phyloP scores from a whole-genome alignment of 2,113 vertebrate genomes.

The Phaethornis superciliosus region DNA sequence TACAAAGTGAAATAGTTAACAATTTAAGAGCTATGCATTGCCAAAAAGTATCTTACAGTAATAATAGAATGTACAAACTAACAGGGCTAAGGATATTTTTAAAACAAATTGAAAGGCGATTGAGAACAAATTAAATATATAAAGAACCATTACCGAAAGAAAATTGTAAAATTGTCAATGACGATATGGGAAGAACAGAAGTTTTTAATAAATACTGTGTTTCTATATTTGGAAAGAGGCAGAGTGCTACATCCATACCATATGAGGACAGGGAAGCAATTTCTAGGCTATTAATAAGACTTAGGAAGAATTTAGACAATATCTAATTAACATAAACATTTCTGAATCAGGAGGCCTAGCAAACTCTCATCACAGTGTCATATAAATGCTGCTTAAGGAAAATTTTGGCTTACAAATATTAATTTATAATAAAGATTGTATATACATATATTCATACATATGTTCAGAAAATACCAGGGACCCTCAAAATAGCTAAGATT shows the following conservation, averaged over 20 bases:
- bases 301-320: background rate
- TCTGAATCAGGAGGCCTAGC: background rate
- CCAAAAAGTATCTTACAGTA: background rate
- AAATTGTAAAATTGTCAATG: background rate
- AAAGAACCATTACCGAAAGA: background rate
- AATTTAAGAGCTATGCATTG: background rate
- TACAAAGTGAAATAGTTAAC: background rate
- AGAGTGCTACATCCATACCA: background rate
- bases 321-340: background rate
- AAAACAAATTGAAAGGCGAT: background rate
- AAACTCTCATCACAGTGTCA: background rate
- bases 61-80: background rate
- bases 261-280: slow-evolving; percentile 22
- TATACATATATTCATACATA: background rate
- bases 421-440: background rate
- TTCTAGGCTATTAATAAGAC: slow-evolving; percentile 33
- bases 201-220: slow-evolving; percentile 13
- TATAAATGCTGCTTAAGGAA: background rate
- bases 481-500: background rate
- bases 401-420: background rate
- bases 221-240: slow-evolving; percentile 26
- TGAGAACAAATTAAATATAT: background rate
- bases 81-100: background rate
- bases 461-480: background rate
- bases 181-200: background rate